These are phyloP conservation scores for Drosophila rubida DNA, from an alignment of 2,888 invertebrate species.

Conservation along the genomic window DNA sequence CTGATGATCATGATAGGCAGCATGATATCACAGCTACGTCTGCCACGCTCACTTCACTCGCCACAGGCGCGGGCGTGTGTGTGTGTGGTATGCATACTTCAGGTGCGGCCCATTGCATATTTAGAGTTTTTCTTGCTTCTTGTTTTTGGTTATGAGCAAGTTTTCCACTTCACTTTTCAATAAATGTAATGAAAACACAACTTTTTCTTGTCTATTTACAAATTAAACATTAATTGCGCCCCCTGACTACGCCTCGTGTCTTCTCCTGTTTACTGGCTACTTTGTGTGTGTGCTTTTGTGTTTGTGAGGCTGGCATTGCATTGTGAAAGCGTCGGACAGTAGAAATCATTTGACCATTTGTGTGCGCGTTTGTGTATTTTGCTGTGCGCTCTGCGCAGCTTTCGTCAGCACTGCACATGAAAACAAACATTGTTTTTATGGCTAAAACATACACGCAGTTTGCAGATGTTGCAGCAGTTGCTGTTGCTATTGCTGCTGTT, in stretches of 20 bases:
- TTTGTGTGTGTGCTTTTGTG: neutral
- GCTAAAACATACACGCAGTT: constrained; percentile 34
- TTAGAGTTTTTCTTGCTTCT: constrained; percentile 31
- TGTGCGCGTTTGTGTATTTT: constrained; percentile 25
- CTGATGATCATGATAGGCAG: constrained; percentile 36
- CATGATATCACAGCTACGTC: constrained; percentile 43
- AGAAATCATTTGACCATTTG: constrained; percentile 77
- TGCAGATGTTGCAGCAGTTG: constrained; percentile 25
- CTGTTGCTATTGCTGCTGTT: constrained; percentile 20
- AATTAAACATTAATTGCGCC: constrained; percentile 75
- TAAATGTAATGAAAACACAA: constrained; percentile 53
- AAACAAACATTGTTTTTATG: constrained; percentile 63
- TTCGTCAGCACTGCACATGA: constrained; percentile 61
- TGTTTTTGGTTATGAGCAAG: constrained; percentile 41
- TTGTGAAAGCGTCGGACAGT: constrained; percentile 74
- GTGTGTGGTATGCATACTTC: constrained; percentile 18
- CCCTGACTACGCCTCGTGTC: constrained; percentile 42
- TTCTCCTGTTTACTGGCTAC: constrained; percentile 16
- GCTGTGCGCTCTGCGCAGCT: constrained; percentile 56
- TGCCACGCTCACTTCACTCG: constrained; percentile 36
- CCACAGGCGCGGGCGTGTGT: constrained; percentile 7
- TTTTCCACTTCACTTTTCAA: constrained; percentile 59
- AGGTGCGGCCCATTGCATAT: constrained; percentile 57
- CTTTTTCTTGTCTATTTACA: constrained; percentile 73
- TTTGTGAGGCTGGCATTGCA: constrained; percentile 39